Evolutionary conservation across 37 sponge, comb jelly and placozoan genomes (phyloP).

Genomic region (Spongilla lacustris): DNA sequence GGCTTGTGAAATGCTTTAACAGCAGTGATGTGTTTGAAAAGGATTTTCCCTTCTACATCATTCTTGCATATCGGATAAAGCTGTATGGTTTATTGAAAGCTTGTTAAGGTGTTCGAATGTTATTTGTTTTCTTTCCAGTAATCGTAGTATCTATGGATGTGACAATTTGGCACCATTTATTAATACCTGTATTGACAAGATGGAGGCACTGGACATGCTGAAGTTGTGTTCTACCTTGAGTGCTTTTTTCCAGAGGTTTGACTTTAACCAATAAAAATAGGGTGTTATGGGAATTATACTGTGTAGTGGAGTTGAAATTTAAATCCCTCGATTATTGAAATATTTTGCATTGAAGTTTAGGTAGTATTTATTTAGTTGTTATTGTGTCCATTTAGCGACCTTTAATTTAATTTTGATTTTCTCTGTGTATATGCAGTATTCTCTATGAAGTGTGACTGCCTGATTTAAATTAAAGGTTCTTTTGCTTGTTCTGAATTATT

Average conservation of each 20-base stretch:
- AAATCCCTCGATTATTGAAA: too few relatives aligned
- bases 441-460: too few relatives aligned
- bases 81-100: slow-evolving; percentile 7
- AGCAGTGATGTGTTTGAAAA: neutral
- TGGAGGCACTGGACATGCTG: neutral
- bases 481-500: too few relatives aligned
- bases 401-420: too few relatives aligned
- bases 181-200: slow-evolving; percentile 28
- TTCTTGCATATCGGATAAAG: slow-evolving; percentile 42
- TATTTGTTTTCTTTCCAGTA: neutral
- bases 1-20: slow-evolving; percentile 13
- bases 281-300: too few relatives aligned
- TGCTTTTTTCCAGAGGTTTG: slow-evolving; percentile 2
- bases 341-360: too few relatives aligned
- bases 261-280: too few relatives aligned
- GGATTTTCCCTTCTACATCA: slow-evolving; percentile 61
- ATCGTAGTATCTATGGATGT: slow-evolving; percentile 27
- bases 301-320: too few relatives aligned
- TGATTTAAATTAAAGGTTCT: too few relatives aligned
- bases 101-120: neutral
- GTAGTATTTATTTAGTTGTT: too few relatives aligned
- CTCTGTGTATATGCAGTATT: too few relatives aligned
- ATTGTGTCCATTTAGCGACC: too few relatives aligned
- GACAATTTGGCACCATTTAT: slow-evolving; percentile 39
- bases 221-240: neutral